A percentile compares a stretch with the other conserved stretches of the same genome.
These are phyloP conservation scores for Oophaga pumilio DNA, from an alignment of 2,113 vertebrate genomes.

Conservation along the genomic window DNA sequence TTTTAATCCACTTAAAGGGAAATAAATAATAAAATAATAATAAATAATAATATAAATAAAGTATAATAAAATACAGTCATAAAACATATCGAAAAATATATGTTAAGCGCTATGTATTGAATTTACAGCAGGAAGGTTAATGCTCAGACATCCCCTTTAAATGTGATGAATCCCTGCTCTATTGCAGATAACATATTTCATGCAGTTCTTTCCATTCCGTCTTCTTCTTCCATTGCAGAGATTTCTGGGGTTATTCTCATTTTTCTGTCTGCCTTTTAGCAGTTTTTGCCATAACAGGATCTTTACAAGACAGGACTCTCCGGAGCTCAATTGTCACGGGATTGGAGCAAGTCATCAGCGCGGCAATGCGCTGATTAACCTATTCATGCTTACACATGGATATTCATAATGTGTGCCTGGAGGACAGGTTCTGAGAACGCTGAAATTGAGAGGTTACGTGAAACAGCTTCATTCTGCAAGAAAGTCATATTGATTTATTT, in stretches of 20 bases:
- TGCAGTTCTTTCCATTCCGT: background rate
- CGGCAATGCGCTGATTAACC: conserved; percentile 40
- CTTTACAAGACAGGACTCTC: conserved; percentile 9
- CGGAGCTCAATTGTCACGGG: conserved; percentile 20
- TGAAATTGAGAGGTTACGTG: conserved; percentile 42
- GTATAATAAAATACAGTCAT: too few relatives aligned
- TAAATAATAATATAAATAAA: too few relatives aligned
- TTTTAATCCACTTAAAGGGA: too few relatives aligned
- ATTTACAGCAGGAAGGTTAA: too few relatives aligned
- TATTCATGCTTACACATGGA: conserved; percentile 38
- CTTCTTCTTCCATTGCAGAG: background rate
- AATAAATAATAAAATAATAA: too few relatives aligned
- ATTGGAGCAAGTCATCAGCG: conserved; percentile 2
- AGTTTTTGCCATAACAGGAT: background rate
- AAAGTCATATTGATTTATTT: conserved; percentile 22
- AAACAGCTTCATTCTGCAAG: conserved; percentile 30
- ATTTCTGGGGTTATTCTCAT: background rate
- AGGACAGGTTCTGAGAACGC: conserved; percentile 10
- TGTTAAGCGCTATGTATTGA: too few relatives aligned
- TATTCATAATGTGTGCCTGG: conserved; percentile 33
- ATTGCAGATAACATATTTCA: background rate
- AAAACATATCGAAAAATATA: too few relatives aligned
- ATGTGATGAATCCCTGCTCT: background rate
- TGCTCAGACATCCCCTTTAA: too few relatives aligned
- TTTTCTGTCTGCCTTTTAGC: background rate